These are phyloP conservation scores for Coenobita brevimanus DNA, from an alignment of 1,140 invertebrate species.

Conservation along the genomic window DNA sequence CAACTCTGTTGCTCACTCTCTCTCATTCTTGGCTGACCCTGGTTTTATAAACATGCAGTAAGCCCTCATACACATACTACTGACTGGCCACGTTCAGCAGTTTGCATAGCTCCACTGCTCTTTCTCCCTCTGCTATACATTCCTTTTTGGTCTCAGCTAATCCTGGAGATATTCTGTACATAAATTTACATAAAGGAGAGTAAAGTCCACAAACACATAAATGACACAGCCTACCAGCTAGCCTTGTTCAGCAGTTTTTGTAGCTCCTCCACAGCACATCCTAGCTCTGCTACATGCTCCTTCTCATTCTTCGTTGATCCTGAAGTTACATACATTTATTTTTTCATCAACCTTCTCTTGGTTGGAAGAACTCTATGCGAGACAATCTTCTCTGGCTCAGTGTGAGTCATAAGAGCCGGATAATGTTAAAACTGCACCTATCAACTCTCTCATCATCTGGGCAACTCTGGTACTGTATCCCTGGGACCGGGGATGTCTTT, in stretches of 20 bases:
- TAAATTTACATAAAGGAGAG: not conserved
- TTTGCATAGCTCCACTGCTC: slow-evolving; percentile 80
- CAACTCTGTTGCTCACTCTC: slow-evolving; percentile 77
- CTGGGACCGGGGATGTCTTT: no score
- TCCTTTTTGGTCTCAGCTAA: slow-evolving; percentile 55
- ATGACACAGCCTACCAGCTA: no score
- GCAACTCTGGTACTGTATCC: no score
- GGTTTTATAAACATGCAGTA: slow-evolving; percentile 74
- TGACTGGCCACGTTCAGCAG: not conserved
- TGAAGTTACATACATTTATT: slow-evolving; percentile 75
- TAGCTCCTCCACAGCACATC: slow-evolving; percentile 84
- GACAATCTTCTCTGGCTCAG: no score
- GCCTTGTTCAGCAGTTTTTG: not conserved
- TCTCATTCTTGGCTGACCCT: slow-evolving; percentile 57
- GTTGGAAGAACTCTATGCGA: no score
- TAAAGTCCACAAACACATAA: no score
- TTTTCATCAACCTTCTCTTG: no score
- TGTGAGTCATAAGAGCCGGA: no score
- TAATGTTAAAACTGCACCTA: no score
- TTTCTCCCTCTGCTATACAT: slow-evolving; percentile 78
- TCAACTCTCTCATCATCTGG: no score
- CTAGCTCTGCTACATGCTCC: slow-evolving; percentile 77
- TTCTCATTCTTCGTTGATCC: slow-evolving; percentile 57
- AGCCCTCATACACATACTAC: not conserved
- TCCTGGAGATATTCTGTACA: not conserved